Percentiles rank a stretch among this genome's conserved stretches.
These are phyloP conservation scores for Notarius lentiginosus DNA, from an alignment of 2,113 vertebrate species.

Conservation along the genomic window DNA sequence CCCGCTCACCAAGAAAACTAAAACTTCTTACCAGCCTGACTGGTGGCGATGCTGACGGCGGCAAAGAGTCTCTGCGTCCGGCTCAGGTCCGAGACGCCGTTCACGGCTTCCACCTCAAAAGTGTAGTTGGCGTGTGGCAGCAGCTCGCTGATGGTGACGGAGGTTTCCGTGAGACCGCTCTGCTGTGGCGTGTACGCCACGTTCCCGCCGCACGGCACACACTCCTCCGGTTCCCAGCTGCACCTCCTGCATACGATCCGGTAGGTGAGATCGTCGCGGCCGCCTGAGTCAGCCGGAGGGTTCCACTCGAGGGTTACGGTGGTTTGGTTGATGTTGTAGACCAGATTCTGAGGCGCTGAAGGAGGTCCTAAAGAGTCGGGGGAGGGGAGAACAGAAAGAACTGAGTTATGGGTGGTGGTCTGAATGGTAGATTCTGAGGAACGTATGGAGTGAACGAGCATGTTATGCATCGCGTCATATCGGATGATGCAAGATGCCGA, in stretches of 20 bases:
- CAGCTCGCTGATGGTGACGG: slow-evolving; percentile 88
- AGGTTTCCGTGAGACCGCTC: slow-evolving; percentile 90
- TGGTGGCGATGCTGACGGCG: slow-evolving; percentile 92
- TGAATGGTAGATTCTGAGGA: neutral
- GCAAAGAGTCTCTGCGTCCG: slow-evolving; percentile 96
- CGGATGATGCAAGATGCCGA: too few species aligned
- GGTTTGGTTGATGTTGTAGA: slow-evolving; percentile 99
- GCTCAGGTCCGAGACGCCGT: slow-evolving; percentile 95
- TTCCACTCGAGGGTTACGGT: slow-evolving; percentile 94
- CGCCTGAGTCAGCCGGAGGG: slow-evolving; percentile 90
- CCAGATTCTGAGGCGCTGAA: slow-evolving; percentile 96
- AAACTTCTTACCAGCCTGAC: slow-evolving; percentile 91
- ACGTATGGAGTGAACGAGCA: neutral
- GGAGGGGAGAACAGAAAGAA: slow-evolving; percentile 31
- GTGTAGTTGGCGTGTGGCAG: slow-evolving; percentile 98
- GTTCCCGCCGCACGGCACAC: slow-evolving; percentile 88
- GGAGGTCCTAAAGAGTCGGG: slow-evolving; percentile 82
- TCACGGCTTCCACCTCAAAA: slow-evolving; percentile 97
- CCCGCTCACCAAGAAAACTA: neutral
- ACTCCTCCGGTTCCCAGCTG: slow-evolving; percentile 96
- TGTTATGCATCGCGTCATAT: too few species aligned
- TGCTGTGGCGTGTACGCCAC: slow-evolving; percentile 91
- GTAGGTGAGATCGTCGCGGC: slow-evolving; percentile 95
- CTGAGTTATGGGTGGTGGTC: slow-evolving; percentile 40
- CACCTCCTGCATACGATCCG: slow-evolving; percentile 90